These are phyloP conservation scores for Stigmatopora argus DNA, from an alignment of 2,113 vertebrate species.

Conservation along the genomic window DNA sequence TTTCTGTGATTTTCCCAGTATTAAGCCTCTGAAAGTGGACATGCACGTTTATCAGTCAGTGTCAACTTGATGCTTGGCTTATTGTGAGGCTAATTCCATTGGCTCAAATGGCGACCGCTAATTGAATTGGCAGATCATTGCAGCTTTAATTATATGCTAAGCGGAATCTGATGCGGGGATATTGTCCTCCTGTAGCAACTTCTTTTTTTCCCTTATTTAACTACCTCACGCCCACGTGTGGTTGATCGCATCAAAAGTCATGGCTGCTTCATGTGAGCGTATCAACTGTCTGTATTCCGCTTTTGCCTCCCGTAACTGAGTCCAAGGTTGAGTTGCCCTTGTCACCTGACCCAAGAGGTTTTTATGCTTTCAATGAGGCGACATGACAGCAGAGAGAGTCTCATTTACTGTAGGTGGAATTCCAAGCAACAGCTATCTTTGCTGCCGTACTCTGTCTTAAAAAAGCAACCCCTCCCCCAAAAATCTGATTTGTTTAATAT, in stretches of 20 bases:
- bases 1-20: constrained; percentile 60
- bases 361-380: background rate
- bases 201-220: background rate
- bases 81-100: constrained; percentile 55
- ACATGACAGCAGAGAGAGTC: background rate
- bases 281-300: background rate
- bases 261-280: background rate
- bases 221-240: background rate
- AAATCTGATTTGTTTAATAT: too few relatives aligned
- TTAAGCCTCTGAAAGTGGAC: constrained; percentile 36
- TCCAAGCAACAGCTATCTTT: too few relatives aligned
- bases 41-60: constrained; percentile 44
- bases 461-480: too few relatives aligned
- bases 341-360: background rate
- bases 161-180: background rate
- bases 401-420: too few relatives aligned
- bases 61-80: constrained; percentile 54
- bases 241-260: background rate
- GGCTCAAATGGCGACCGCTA: constrained; percentile 50
- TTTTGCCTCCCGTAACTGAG: constrained; percentile 2
- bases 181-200: background rate
- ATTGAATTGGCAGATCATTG: constrained; percentile 49
- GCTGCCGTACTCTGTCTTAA: too few relatives aligned
- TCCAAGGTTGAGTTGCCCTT: background rate
- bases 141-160: constrained; percentile 41